Evolutionary conservation across 2,797 vertebrate species (phyloP), one percentile per base, ranked within the genome.

Genomic region (Tachyglossus aculeatus): DNA sequence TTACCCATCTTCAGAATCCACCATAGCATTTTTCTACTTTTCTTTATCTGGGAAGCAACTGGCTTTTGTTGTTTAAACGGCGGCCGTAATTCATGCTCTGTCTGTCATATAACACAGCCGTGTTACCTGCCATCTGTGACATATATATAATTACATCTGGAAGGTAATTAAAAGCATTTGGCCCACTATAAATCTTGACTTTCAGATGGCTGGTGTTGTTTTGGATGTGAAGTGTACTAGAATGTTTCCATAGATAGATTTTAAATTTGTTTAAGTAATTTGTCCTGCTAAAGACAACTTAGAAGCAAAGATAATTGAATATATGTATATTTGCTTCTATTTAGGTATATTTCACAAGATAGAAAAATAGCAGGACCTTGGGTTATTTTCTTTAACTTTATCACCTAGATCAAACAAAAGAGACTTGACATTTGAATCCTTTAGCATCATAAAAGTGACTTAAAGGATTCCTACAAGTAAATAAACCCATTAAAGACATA

Each of bases 141-240:
- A 31, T 22, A 52, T 6, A 4, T 36, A 32, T 59, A 48, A 69
- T 44, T 74, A 50, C 21, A 44, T 25, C 48, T 72, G 39, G 40
- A 71, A 69, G 24, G 21, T 52, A 69, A 53, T 67, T 48, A 62
- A 69, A 69, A 66, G 16, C 51, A 63, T 74, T 71, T 51, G 36
- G 32, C 31, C 21, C 11, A 14, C 6, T 48, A 44, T 69, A 77
- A 52, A 69, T 71, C 50, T 71, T 69, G 34, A 74, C 43, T 62
- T 71, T 51, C 18, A 1, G 25, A 9, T 37, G 50, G 16, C n/a
- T 51, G 25, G 21, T 51, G 73, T 56, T 45, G 31, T 56, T 43
- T 12, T 36, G n/a, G 10, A 22, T 43, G 38, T 52, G 40, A 56
- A 71, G 57, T 41, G 29, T 11, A 62, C 27, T 58, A 61, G 19